phyloP scores from a whole-genome alignment of 2,797 vertebrate species.

The Ara ararauna region DNA sequence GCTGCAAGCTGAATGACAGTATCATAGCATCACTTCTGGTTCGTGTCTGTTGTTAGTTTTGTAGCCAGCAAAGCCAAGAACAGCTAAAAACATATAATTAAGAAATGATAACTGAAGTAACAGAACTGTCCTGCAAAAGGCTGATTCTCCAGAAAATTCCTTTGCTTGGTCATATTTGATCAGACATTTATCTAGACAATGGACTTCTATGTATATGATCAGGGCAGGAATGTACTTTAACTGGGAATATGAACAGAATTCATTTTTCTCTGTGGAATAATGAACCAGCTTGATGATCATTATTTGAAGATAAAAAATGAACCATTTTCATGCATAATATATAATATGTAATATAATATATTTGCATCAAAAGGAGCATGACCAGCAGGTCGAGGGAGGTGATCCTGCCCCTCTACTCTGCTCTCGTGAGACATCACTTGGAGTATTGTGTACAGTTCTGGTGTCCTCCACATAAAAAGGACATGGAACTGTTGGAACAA shows the following conservation, averaged over 20 bases:
- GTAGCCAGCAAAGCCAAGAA: neutral
- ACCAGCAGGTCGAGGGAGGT: no score
- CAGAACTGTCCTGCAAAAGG: neutral
- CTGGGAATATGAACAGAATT: conserved; percentile 34
- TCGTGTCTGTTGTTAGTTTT: neutral
- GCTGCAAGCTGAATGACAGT: neutral
- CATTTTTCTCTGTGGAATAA: conserved; percentile 72
- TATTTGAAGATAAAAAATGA: conserved; percentile 71
- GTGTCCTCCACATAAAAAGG: no score
- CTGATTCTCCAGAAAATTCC: conserved; percentile 14
- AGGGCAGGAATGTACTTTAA: conserved; percentile 33
- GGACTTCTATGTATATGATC: neutral
- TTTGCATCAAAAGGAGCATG: neutral
- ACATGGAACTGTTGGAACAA: no score
- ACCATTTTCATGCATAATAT: conserved; percentile 68
- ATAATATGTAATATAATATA: conserved; percentile 56
- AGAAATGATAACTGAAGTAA: neutral
- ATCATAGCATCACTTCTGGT: neutral
- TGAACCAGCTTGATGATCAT: conserved; percentile 64
- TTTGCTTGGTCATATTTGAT: conserved; percentile 31
- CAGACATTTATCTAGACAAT: conserved; percentile 38
- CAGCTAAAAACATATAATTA: neutral
- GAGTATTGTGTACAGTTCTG: no score
- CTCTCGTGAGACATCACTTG: no score
- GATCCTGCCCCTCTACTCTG: no score